Percentiles rank a stretch among this genome's conserved stretches.
phyloP scores from a whole-genome alignment of 2,888 invertebrate genomes.

The Acanthosepion lycidas region DNA sequence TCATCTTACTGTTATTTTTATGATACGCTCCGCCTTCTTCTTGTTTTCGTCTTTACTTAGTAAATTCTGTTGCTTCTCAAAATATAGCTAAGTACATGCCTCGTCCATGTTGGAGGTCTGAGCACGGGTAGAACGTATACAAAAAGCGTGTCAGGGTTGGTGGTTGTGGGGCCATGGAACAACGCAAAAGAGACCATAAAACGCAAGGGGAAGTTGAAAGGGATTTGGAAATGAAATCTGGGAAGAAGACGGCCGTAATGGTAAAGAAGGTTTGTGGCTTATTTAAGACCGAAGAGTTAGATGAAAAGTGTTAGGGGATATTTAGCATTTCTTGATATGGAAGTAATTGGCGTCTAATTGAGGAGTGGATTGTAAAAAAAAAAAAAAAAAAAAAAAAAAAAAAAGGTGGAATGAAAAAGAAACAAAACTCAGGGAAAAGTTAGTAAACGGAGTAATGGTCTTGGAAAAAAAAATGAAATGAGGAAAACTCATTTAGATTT shows the following conservation, averaged over 20 bases:
- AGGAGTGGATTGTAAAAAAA: background rate
- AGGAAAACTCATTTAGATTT: background rate
- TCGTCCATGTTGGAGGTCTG: constrained; percentile 22
- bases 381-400: background rate
- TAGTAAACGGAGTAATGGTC: background rate
- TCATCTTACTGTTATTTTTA: background rate
- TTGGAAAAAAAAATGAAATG: background rate
- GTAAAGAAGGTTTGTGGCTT: background rate
- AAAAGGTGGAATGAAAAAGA: background rate
- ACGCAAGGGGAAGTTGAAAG: background rate
- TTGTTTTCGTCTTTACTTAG: background rate
- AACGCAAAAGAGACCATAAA: background rate
- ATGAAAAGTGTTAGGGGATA: background rate
- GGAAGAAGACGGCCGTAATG: background rate
- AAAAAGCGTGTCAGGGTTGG: background rate
- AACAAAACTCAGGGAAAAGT: background rate
- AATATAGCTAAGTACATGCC: background rate
- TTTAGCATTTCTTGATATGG: background rate
- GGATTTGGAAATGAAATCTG: too few species aligned
- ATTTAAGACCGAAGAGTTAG: background rate
- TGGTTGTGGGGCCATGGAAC: background rate
- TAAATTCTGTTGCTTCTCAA: background rate
- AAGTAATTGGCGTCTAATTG: constrained; percentile 21
- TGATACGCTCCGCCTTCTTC: background rate
- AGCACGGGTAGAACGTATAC: background rate